Percentiles rank a stretch among this genome's conserved stretches.
These are phyloP conservation scores for Micrasema longulum DNA, from an alignment of 1,140 invertebrate species.

Conservation along the genomic window DNA sequence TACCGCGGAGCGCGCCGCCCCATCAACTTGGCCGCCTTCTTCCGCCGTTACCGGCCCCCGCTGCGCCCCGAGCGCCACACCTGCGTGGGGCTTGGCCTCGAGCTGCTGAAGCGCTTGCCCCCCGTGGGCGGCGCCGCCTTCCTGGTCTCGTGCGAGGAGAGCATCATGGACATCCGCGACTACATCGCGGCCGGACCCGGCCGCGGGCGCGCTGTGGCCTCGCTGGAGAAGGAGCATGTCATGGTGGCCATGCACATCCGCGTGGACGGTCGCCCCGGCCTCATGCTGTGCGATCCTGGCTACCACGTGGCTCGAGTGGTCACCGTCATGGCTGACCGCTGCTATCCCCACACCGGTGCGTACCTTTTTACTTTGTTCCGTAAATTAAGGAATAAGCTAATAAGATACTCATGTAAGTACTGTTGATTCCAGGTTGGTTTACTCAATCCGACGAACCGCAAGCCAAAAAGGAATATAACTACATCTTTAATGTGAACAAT, in stretches of 20 bases:
- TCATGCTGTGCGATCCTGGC: conserved; percentile 88
- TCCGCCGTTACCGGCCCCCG: conserved; percentile 78
- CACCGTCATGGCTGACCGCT: conserved; percentile 86
- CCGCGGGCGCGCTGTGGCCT: conserved; percentile 71
- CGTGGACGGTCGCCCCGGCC: conserved; percentile 78
- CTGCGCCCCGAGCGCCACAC: conserved; percentile 84
- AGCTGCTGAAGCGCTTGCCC: conserved; percentile 75
- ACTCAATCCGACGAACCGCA: conserved; percentile 79
- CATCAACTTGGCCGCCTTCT: conserved; percentile 72
- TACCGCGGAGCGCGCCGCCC: conserved; percentile 59
- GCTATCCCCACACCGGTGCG: conserved; percentile 85
- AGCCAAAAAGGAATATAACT: conserved; percentile 85
- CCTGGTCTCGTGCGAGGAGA: conserved; percentile 90
- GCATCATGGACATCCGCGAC: conserved; percentile 75
- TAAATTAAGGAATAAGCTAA: too few relatives aligned
- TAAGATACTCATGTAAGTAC: too few relatives aligned
- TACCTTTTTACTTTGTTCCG: conserved; percentile 41
- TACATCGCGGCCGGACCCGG: conserved; percentile 72
- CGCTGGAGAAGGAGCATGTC: conserved; percentile 90
- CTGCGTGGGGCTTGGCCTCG: conserved; percentile 87
- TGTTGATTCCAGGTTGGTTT: conserved; percentile 80
- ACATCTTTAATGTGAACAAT: conserved; percentile 74
- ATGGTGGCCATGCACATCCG: conserved; percentile 82
- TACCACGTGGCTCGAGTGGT: conserved; percentile 89
- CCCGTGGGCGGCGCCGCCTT: conserved; percentile 74